Base-by-base conservation (phyloP, 2,888 invertebrate genomes). In the Diogma glabrata region DNA sequence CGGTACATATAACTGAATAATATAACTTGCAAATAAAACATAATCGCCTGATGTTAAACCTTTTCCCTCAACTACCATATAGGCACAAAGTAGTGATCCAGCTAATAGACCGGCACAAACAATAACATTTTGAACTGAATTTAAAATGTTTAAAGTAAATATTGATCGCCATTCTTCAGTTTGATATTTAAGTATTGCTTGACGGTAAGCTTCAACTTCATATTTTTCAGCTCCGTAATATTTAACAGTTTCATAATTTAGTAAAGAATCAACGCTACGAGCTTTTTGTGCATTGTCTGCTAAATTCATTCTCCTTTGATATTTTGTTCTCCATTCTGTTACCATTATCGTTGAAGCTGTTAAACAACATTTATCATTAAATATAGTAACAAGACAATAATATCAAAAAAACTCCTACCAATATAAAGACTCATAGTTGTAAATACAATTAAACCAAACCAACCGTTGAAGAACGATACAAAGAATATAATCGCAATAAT, bases 271-370 rank as follows among this genome's bases (percentile, higher is more conserved):
- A 0, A 97, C 94, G 51, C 93, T 93, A 53, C 87, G 79, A 5
- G 93, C 89, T 61, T 90, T 85, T 53, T 87, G 85, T 30, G 84
- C 89, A 69, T 97, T 99, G 65, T 97, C 96, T 0, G 92, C 86
- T 23, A 84, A 73, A 70, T 97, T 99, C 93, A 95, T 94, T 5
- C 85, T 78, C 26, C 96, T 75, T 59, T 95, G 87, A 71, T 81
- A 97, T 68, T 96, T 91, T 0, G 96, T 97, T 12, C 97, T 78
- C 97, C 97, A 97, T 72, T 97, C 96, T 0, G 97, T 97, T n/a
- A 97, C 78, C 14, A 73, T 69, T 62, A 97, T 82, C 1, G 97
- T 97, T 10, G 81, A 77, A 63, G 75, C 92, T 94, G 68, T 12
- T 72, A 71, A 54, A 50, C 49, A 23, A 28, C 50, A 38, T 47